A percentile compares a stretch with the other conserved stretches of the same genome.
phyloP scores from a whole-genome alignment of 2,797 vertebrate genomes.

The Antrozous pallidus region DNA sequence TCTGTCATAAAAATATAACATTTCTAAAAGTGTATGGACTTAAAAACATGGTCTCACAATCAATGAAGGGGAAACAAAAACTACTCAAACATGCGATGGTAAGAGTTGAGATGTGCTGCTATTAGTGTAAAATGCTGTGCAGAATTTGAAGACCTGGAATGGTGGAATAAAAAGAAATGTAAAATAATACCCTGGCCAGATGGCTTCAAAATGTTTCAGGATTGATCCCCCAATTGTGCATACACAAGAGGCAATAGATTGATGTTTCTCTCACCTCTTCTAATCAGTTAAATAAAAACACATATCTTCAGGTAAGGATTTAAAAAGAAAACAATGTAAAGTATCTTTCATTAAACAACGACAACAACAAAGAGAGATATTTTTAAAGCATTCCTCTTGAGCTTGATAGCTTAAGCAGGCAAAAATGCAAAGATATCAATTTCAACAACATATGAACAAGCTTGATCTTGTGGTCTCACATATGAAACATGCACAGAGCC shows the following conservation, averaged over 20 bases:
- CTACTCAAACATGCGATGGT: background rate
- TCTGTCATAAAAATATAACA: background rate
- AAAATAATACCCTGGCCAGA: too few species aligned
- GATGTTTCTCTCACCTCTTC: too few species aligned
- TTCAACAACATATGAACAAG: background rate
- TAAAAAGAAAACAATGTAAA: background rate
- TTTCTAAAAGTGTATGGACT: background rate
- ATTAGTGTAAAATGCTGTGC: background rate
- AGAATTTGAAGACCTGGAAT: background rate
- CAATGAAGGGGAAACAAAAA: background rate
- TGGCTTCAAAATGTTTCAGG: too few species aligned
- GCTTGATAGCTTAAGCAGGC: background rate
- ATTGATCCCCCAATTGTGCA: too few species aligned
- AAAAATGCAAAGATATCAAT: background rate
- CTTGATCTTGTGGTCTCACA: background rate
- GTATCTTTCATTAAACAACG: background rate
- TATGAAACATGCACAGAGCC: background rate
- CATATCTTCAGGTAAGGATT: too few species aligned
- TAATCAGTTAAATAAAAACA: too few species aligned
- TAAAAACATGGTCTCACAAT: background rate
- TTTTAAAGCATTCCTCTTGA: background rate
- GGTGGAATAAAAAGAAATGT: too few species aligned
- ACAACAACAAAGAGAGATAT: background rate
- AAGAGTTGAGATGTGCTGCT: background rate
- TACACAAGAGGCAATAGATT: too few species aligned